Base-by-base conservation (phyloP, 2,888 invertebrate species). In the Shargacucullia verbasci region DNA sequence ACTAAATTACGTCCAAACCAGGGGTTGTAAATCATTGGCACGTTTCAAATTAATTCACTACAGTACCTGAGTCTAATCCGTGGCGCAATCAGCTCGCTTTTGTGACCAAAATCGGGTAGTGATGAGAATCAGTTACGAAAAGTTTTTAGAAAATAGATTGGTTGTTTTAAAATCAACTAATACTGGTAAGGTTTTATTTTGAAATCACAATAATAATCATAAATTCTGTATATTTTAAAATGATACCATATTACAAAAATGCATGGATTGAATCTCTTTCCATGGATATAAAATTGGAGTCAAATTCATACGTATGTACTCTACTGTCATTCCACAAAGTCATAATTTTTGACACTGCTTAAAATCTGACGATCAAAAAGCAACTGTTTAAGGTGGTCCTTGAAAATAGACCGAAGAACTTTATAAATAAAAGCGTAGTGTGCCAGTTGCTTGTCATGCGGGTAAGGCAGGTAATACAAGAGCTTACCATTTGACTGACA, bases 21-120 rank as follows among this genome's bases (percentile, higher is more conserved):
- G 81, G 65, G 78, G 74, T 78, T 79, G 83, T 91, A 87, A 90
- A 91, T 90, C 90, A 90, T 90, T 88, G 87, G 84, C 85, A 86
- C 88, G 86, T 83, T 86, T 84, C 87, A 82, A 88, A 90, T 90
- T 91, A 91, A 90, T 89, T 90, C 84, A 82, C 81, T 84, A 77
- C 76, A 61, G 75, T 83, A 86, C 86, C 87, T 82, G 85, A 79
- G 75, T 79, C 75, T 85, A 85, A 88, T 86, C 84, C 82, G 73
- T 67, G 75, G 53, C 73, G 79, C 82, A 86, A 89, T 89, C 87
- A 85, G 81, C 59, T 67, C 70, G 85, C 85, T 87, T 88, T 88
- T 88, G 86, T 85, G 75, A 72, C 73, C 68, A 33, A 75, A 77
- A 66, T 76, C 27, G 15, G 37, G 13, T 61, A 68, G 50, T 64